Evolutionary conservation across 2,113 vertebrate species (phyloP).

Genomic region (Eulemur macaco): DNA sequence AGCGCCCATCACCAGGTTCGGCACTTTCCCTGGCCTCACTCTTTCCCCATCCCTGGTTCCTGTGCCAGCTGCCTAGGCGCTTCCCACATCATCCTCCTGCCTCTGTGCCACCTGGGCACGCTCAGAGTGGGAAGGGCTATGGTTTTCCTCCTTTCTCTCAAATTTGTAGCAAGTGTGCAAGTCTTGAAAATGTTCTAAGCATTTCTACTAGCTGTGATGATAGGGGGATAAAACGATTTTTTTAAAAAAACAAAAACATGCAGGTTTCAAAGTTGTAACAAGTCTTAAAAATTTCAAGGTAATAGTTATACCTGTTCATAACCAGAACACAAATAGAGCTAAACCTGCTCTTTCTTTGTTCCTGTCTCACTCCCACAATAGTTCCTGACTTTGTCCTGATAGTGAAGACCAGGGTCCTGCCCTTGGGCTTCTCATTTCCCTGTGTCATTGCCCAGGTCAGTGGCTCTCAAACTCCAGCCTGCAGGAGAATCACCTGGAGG

Average conservation of each 20-base stretch:
- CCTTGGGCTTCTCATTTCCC: background rate
- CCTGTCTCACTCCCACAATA: background rate
- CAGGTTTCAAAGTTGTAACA: background rate
- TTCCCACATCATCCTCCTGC: background rate
- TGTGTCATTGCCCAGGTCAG: background rate
- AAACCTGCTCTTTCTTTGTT: background rate
- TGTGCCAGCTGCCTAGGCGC: background rate
- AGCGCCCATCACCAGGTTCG: background rate
- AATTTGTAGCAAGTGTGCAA: background rate
- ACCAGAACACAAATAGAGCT: background rate
- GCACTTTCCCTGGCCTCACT: too few species aligned
- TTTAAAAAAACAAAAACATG: too few species aligned
- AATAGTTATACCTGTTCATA: background rate
- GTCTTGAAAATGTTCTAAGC: background rate
- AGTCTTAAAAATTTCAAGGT: background rate
- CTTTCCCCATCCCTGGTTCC: too few species aligned
- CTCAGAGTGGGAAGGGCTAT: background rate
- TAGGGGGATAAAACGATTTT: background rate
- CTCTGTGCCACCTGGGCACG: too few species aligned
- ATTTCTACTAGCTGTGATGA: background rate
- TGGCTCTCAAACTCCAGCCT: background rate
- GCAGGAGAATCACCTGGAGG: background rate
- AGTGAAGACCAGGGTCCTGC: background rate
- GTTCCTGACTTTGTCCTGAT: background rate
- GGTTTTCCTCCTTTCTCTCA: background rate